Conservation (phyloP, 2,888 invertebrate species). For the Portevinia maculata region DNA sequence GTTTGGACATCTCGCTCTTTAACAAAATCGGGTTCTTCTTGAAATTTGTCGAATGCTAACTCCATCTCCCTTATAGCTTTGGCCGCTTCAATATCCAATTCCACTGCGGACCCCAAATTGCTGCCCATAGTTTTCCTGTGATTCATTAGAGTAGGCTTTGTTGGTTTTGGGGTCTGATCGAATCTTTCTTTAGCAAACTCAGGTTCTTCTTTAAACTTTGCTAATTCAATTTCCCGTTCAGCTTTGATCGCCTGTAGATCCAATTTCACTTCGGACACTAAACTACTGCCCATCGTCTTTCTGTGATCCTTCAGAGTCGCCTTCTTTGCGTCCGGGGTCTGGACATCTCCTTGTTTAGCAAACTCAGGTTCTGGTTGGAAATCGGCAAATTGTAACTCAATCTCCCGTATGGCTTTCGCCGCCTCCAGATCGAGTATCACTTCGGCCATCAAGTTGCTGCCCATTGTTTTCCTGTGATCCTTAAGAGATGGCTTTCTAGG, state of each 20-base stretch:
- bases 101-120: not conserved
- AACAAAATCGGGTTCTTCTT: constrained; percentile 22
- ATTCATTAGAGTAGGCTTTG: constrained; percentile 5
- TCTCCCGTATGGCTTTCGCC: constrained; percentile 23
- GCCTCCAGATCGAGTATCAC: constrained; percentile 23
- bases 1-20: not conserved
- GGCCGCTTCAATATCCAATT: constrained; percentile 35
- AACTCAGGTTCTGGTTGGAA: constrained; percentile 40
- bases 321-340: constrained; percentile 43
- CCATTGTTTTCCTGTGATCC: constrained; percentile 35
- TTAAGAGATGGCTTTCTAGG: not conserved
- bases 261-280: constrained; percentile 4
- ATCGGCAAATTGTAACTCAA: constrained; percentile 44
- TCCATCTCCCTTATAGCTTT: constrained; percentile 32
- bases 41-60: constrained; percentile 42
- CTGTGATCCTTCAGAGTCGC: constrained; percentile 15
- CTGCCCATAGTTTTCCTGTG: constrained; percentile 45
- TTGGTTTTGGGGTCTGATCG: constrained; percentile 28
- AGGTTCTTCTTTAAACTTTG: constrained; percentile 58
- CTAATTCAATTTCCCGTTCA: constrained; percentile 36
- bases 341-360: not conserved
- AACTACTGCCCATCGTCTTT: constrained; percentile 34
- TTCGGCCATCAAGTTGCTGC: not conserved
- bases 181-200: not conserved
- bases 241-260: constrained; percentile 42